Evolutionary conservation across 2,113 vertebrate genomes (phyloP), one percentile per base, ranked within the genome.

Genomic region (Callopanchax toddi): DNA sequence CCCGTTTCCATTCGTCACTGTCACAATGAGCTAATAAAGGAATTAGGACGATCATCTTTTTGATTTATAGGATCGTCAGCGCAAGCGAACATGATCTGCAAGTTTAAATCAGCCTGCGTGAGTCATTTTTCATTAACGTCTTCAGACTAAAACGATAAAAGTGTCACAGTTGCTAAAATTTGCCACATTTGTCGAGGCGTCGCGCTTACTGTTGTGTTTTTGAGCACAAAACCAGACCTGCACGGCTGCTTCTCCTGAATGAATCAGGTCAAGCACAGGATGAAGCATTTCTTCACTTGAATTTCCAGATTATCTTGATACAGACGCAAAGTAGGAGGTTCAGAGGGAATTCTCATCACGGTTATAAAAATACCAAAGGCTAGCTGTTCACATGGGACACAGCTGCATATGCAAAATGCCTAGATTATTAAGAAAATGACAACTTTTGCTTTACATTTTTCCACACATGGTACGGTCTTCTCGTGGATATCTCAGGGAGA

Each of bases 281-380:
- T 12, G 48, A n/a, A 20, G 17, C 22, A 10, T 3, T 57, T 25
- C 52, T 55, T 36, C 16, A 49, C 42, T 67, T 56, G 43, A 57
- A 61, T 87, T 67, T 67, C 21, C 54, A 73, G 63, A 62, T 79
- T 54, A 64, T 70, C 23, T 50, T 56, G 49, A 74, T 71, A 40
- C 15, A 60, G 26, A 18, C 32, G 26, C 36, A 71, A 44, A 63
- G 67, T 43, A 60, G 65, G 56, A 67, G 56, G 58, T 75, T 85
- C 65, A 76, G 50, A 53, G 53, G 60, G 60, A 67, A 73, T 78
- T 78, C 49, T 71, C 65, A 40, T 61, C 10, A 7, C 32, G 15
- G 71, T 69, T 79, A 50, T 69, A 70, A 77, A 86, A 83, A 79
- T 74, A 81, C 71, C 53, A 65, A 22, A 5, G 6, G 56, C 58